phyloP scores from a whole-genome alignment of 2,888 invertebrate species.

The Cyclophora punctaria region DNA sequence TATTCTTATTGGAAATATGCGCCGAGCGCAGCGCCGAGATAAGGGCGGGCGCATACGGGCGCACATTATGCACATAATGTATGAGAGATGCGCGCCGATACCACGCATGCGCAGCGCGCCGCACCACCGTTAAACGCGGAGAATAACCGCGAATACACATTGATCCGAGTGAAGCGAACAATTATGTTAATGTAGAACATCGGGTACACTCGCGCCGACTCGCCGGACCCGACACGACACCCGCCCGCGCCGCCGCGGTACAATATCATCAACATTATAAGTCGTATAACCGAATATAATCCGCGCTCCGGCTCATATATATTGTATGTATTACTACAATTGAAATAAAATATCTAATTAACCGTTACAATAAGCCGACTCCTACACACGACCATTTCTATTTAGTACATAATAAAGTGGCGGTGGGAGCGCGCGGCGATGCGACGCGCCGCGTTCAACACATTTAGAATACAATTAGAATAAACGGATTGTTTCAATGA shows the following conservation, averaged over 20 bases:
- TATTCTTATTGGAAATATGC: slow-evolving; percentile 14
- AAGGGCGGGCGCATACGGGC: slow-evolving; percentile 15
- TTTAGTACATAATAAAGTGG: slow-evolving; percentile 1
- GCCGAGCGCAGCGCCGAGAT: slow-evolving; percentile 10
- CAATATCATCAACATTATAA: no score
- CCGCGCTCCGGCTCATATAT: no score
- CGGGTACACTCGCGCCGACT: no score
- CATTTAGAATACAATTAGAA: no score
- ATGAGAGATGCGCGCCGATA: slow-evolving; percentile 20
- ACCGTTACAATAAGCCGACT: no score
- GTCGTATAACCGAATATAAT: no score
- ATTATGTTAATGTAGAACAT: background rate
- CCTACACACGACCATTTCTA: no score
- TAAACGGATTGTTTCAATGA: slow-evolving; percentile 9
- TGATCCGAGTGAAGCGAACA: background rate
- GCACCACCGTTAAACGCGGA: slow-evolving; percentile 9
- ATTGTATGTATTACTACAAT: no score
- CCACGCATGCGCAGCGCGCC: slow-evolving; percentile 11
- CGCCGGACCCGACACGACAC: background rate
- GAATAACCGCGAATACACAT: background rate
- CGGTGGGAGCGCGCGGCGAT: no score
- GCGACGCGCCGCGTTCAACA: background rate
- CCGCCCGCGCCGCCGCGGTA: background rate
- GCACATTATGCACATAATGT: slow-evolving; percentile 24
- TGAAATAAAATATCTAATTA: no score